Percentiles rank a stretch among this genome's conserved stretches.
phyloP scores from a whole-genome alignment of 2,113 vertebrate genomes.

The Amazona guildingii region DNA sequence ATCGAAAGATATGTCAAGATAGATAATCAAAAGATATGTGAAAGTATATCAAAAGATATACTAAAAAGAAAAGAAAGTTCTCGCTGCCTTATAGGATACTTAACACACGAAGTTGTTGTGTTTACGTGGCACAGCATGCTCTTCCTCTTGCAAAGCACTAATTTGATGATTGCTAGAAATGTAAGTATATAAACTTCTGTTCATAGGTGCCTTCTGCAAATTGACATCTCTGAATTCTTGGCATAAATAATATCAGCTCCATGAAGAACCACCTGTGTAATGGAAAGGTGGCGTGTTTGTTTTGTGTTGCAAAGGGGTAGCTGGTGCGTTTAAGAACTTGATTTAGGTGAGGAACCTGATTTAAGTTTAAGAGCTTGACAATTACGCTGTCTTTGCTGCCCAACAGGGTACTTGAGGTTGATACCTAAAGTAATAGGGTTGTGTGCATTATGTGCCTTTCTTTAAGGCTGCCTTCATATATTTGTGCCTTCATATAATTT shows the following conservation, averaged over 20 bases:
- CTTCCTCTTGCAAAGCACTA: neutral
- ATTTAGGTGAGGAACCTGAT: neutral
- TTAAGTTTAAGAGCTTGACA: neutral
- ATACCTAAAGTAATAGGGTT: neutral
- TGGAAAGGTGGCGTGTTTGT: neutral
- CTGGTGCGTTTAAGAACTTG: neutral
- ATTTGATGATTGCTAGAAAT: neutral
- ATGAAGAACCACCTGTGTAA: neutral
- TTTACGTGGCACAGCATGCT: neutral
- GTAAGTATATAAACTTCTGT: neutral
- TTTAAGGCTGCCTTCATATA: neutral
- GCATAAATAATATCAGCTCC: neutral
- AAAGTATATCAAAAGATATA: neutral
- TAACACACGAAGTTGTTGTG: neutral
- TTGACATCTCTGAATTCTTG: neutral
- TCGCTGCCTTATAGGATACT: neutral
- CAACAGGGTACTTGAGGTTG: neutral
- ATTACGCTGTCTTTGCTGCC: neutral
- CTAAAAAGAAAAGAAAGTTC: neutral
- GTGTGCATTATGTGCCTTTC: neutral
- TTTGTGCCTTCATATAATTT: neutral
- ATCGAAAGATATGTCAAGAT: neutral
- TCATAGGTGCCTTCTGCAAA: neutral
- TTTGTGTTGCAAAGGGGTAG: neutral
- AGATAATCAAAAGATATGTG: neutral